A percentile compares a stretch with the other conserved stretches of the same genome.
phyloP scores from a whole-genome alignment of 1,140 invertebrate species.

The Ruditapes philippinarum region DNA sequence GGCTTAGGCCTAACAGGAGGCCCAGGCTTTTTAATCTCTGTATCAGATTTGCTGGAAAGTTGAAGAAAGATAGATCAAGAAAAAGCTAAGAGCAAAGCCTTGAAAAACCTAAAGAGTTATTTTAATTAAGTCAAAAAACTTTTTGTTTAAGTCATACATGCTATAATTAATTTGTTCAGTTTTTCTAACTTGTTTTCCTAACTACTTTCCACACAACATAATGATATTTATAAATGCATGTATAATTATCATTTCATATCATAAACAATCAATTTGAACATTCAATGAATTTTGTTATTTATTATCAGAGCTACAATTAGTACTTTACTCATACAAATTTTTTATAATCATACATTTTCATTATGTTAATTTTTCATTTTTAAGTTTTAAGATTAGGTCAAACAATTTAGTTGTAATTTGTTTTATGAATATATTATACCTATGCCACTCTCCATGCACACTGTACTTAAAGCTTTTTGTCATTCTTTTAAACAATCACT shows the following conservation, averaged over 20 bases:
- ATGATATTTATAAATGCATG: too few species aligned
- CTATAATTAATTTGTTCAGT: too few species aligned
- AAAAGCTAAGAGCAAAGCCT: background rate
- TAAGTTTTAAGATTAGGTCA: background rate
- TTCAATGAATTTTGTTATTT: background rate
- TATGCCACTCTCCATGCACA: slow-evolving; percentile 23
- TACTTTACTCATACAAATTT: background rate
- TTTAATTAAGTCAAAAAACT: too few species aligned
- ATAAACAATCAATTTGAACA: background rate
- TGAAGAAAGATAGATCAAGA: slow-evolving; percentile 19
- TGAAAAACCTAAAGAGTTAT: too few species aligned
- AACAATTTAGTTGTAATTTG: background rate
- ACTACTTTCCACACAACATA: too few species aligned
- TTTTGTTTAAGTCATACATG: too few species aligned
- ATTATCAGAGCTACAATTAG: slow-evolving; percentile 3
- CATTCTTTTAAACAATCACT: too few species aligned
- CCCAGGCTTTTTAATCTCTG: slow-evolving; percentile 49
- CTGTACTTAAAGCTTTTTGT: background rate
- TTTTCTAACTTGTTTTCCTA: too few species aligned
- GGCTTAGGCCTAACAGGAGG: slow-evolving; percentile 69
- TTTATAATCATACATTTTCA: background rate
- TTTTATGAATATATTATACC: background rate
- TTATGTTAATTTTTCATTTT: background rate
- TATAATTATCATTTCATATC: too few species aligned
- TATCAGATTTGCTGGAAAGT: slow-evolving; percentile 62